A percentile compares a stretch with the other conserved stretches of the same genome.
Conservation (phyloP, 2,888 invertebrate species). For the Chrysodeixis includens region DNA sequence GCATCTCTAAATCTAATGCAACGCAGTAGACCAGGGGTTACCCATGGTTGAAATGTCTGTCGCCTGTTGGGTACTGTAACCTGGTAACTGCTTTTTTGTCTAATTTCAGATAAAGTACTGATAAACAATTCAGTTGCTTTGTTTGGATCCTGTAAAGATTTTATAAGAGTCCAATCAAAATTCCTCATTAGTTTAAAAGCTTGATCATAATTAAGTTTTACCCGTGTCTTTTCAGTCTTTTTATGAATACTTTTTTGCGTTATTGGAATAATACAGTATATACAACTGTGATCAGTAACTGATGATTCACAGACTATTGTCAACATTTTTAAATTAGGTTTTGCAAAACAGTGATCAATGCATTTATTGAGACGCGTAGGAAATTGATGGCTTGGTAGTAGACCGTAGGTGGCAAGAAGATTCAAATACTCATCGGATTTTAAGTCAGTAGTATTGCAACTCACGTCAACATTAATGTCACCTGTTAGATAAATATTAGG, state of each 20-base stretch:
- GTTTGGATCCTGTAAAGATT: not conserved
- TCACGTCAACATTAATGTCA: not conserved
- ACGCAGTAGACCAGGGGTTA: constrained; percentile 21
- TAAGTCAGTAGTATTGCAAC: not conserved
- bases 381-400: constrained; percentile 10
- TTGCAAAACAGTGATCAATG: constrained; percentile 13
- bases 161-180: not conserved
- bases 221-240: not conserved
- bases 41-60: constrained; percentile 14
- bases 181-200: not conserved
- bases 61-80: constrained; percentile 7
- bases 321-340: not conserved
- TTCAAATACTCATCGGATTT: constrained; percentile 11
- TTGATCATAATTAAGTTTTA: constrained; percentile 9
- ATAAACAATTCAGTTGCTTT: constrained; percentile 5
- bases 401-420: constrained; percentile 11
- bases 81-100: not conserved
- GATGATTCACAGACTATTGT: constrained; percentile 7
- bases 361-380: constrained; percentile 12
- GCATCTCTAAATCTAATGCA: constrained; percentile 33
- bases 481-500: constrained; percentile 12
- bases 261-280: constrained; percentile 8
- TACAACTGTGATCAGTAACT: constrained; percentile 14
- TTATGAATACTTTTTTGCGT: not conserved
- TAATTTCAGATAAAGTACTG: not conserved